Evolutionary conservation across 2,113 vertebrate species (phyloP).

Genomic region (Tamias sibiricus): DNA sequence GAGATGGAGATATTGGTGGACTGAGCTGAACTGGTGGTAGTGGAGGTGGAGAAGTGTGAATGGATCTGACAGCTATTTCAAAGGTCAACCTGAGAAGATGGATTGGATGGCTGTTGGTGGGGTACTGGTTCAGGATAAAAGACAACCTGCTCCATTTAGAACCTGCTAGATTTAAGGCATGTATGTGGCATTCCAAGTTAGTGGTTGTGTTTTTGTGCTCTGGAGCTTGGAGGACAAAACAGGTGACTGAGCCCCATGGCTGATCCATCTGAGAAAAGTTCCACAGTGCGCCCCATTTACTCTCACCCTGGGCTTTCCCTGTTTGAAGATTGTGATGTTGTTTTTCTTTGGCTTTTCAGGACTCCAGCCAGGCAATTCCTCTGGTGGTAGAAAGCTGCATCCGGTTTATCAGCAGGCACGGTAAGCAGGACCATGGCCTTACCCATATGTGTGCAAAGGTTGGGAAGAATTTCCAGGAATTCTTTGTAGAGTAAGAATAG

Average conservation of each 20-base stretch:
- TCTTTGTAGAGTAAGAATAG: constrained; percentile 31
- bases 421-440: constrained; percentile 85
- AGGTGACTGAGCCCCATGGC: accelerated
- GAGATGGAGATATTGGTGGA: neutral
- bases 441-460: constrained; percentile 50
- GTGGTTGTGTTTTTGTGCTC: no score
- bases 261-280: neutral
- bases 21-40: neutral
- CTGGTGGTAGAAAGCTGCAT: constrained; percentile 99
- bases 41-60: neutral
- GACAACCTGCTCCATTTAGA: neutral
- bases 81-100: neutral
- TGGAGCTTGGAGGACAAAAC: neutral
- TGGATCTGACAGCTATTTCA: neutral
- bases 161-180: neutral
- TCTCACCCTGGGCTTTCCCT: neutral
- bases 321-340: neutral
- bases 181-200: neutral
- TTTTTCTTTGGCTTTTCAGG: constrained; percentile 85
- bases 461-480: constrained; percentile 56
- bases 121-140: neutral
- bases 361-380: constrained; percentile 94
- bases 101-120: neutral
- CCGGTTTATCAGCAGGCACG: constrained; percentile 97
- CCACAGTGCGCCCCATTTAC: neutral